A percentile compares a stretch with the other conserved stretches of the same genome.
phyloP scores from a whole-genome alignment of 92 coral and sea anemone species.

The Pocillopora meandrina region DNA sequence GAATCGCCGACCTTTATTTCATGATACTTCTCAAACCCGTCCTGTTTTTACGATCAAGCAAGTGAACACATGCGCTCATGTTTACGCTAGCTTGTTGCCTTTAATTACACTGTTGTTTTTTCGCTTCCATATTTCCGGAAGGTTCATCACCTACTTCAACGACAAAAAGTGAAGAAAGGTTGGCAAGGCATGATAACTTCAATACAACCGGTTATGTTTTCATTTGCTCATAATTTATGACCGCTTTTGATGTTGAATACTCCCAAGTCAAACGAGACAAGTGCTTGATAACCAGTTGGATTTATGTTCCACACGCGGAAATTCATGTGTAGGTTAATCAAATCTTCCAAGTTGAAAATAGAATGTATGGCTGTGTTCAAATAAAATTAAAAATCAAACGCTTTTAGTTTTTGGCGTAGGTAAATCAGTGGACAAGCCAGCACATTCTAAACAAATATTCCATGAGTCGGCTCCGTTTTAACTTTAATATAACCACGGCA shows the following conservation, averaged over 20 bases:
- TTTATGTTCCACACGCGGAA: conserved; percentile 18
- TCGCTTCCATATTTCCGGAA: conserved; percentile 73
- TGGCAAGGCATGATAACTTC: conserved; percentile 50
- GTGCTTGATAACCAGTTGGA: conserved; percentile 35
- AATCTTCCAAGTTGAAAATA: neutral
- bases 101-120: conserved; percentile 55
- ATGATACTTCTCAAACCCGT: neutral
- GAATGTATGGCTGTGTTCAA: neutral
- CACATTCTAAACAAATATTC: conserved; percentile 37
- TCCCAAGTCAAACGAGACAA: conserved; percentile 9
- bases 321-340: neutral
- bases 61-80: conserved; percentile 49
- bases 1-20: conserved; percentile 26
- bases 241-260: conserved; percentile 69
- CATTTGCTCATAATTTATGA: conserved; percentile 49
- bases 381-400: conserved; percentile 9
- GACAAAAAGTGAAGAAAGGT: conserved; percentile 69
- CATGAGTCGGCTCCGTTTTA: conserved; percentile 44
- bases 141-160: conserved; percentile 81
- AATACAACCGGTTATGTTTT: conserved; percentile 47
- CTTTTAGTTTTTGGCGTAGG: conserved; percentile 3
- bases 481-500: conserved; percentile 37
- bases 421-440: conserved; percentile 37
- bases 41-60: conserved; percentile 40
- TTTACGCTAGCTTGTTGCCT: conserved; percentile 49